Base-by-base conservation (phyloP, 2,888 invertebrate genomes). In the Drosophila setosimentum region DNA sequence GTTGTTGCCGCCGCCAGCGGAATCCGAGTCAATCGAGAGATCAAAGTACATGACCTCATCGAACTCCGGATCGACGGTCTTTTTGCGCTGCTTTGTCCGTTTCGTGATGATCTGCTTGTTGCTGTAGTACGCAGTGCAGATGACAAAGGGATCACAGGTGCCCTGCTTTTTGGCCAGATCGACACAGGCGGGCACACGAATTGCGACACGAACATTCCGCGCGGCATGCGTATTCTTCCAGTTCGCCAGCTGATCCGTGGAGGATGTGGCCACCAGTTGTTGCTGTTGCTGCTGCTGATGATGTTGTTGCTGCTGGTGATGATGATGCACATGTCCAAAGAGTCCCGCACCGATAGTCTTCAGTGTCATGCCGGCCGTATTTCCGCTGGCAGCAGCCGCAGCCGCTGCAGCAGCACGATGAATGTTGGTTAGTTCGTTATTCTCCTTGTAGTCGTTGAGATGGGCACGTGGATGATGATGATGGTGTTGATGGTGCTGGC, bases 161-260 rank as follows among this genome's bases (percentile, higher is more conserved):
- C 98, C 97, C 93, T 97, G 97, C 92, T 97, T 97, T 81, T 97
- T 96, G 76, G 97, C 96, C 92, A 98, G 94, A 93, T 98, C 98
- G 78, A 96, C 95, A 93, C 98, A 98, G 93, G 97, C 97, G 80
- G 96, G 94, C 72, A 98, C 96, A 80, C 96, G 94, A 78, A 96
- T 94, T 66, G 95, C 94, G 7, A 94, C 92, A 54, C 93, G 93
- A 62, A 90, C 83, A 65, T 87, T 83, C 35, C 91, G 84, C 24
- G 24, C 45, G 1, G 79, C 78, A 42, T 72, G 66, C n/a, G 76
- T 35, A 33, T 86, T 84, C 55, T 87, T 86, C 91, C 87, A 91
- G 58, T 90, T 90, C 29, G 83, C 78, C 60, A 78, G 29, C 68
- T 87, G 87, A 57, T 89, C 89, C 3, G 69, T 79, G 35, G 87